A percentile compares a stretch with the other conserved stretches of the same genome.
phyloP scores from a whole-genome alignment of 2,113 vertebrate genomes.

The Talpa occidentalis region DNA sequence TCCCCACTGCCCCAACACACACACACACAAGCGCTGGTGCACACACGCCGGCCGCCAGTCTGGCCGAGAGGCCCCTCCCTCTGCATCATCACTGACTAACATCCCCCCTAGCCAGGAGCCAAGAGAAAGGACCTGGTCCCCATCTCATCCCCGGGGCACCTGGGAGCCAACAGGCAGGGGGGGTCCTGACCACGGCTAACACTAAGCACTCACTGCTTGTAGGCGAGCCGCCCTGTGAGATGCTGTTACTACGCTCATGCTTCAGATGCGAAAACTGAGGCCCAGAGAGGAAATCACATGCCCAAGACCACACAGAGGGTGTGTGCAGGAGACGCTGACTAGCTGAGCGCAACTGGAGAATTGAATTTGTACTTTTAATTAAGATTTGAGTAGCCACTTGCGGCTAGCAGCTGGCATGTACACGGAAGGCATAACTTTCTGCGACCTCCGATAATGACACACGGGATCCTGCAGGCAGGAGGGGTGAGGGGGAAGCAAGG shows the following conservation, averaged over 20 bases:
- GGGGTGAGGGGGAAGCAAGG: rapidly evolving
- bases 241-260: neutral
- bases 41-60: rapidly evolving
- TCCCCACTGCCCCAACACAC: neutral
- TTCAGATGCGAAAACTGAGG: neutral
- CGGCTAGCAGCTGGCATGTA: neutral
- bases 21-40: rapidly evolving
- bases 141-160: neutral
- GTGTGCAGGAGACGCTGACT: neutral
- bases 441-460: neutral
- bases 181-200: neutral
- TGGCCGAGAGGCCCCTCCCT: too few species aligned
- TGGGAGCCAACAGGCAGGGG: neutral
- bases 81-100: neutral
- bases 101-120: neutral
- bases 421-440: neutral
- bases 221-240: too few species aligned
- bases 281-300: neutral
- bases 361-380: neutral
- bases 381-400: neutral
- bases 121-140: neutral
- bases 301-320: neutral
- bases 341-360: neutral
- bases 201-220: neutral
- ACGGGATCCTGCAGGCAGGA: neutral